These are phyloP conservation scores for Brienomyrus brachyistius DNA, from an alignment of 2,113 vertebrate species.

Conservation along the genomic window DNA sequence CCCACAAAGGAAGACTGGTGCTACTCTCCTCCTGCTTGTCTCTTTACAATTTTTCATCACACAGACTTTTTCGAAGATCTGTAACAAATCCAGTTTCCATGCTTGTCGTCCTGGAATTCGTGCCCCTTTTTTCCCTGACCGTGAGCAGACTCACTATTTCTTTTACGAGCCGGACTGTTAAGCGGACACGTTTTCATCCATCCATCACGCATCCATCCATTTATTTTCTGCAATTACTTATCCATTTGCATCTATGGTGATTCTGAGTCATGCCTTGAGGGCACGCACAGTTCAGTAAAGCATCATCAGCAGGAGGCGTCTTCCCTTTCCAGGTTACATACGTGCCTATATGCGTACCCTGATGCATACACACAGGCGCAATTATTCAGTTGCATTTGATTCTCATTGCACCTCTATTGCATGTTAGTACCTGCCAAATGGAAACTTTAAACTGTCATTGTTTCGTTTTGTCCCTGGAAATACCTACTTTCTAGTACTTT, in stretches of 20 bases:
- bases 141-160: not conserved
- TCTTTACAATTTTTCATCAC: not conserved
- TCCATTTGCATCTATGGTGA: not conserved
- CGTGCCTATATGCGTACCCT: not conserved
- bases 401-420: not conserved
- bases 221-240: not conserved
- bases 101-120: not conserved
- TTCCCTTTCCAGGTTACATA: not conserved
- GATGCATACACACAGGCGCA: not conserved
- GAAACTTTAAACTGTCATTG: not conserved
- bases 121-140: not conserved
- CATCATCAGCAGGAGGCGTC: not conserved
- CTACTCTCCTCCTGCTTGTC: not conserved
- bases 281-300: not conserved
- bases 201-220: not conserved
- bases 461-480: not conserved
- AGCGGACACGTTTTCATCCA: not conserved
- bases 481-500: not conserved
- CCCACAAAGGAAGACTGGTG: not conserved
- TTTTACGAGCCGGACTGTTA: not conserved
- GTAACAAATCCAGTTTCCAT: not conserved
- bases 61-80: not conserved
- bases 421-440: not conserved
- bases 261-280: not conserved
- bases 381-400: not conserved